phyloP scores from a whole-genome alignment of 92 coral and sea anemone genomes.

The Micromussa lordhowensis region DNA sequence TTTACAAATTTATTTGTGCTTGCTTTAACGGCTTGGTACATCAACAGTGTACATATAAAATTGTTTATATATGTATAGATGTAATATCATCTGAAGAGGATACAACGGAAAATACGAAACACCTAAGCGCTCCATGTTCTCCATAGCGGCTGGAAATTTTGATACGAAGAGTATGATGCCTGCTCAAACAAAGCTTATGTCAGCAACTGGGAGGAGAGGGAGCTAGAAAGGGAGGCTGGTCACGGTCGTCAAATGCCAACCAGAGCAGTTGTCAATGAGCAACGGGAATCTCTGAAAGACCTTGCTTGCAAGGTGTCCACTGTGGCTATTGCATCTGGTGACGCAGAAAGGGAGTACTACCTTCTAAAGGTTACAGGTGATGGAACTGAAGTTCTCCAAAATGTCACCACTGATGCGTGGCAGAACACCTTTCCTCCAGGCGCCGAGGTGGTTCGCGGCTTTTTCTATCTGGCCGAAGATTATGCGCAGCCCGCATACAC shows the following conservation, averaged over 20 bases:
- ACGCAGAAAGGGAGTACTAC: neutral
- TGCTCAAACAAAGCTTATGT: neutral
- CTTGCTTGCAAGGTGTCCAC: neutral
- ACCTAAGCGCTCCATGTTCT: no score
- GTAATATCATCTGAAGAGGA: no score
- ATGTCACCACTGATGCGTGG: neutral
- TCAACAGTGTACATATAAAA: no score
- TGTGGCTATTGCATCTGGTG: neutral
- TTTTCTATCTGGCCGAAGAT: no score
- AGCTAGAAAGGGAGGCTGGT: neutral
- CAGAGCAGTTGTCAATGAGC: neutral
- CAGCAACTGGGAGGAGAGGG: constrained; percentile 2
- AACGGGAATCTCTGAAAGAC: neutral
- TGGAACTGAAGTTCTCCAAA: neutral
- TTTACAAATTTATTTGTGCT: no score
- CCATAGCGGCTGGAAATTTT: no score
- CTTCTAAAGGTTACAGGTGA: neutral
- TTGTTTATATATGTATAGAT: no score
- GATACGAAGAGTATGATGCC: neutral
- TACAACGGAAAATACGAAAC: no score
- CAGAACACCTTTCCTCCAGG: neutral
- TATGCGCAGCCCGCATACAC: neutral
- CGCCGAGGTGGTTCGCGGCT: no score
- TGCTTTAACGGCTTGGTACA: no score
- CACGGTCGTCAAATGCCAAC: neutral